A percentile compares a stretch with the other conserved stretches of the same genome.
Evolutionary conservation across 2,113 vertebrate genomes (phyloP).

Genomic region (Xiphophorus hellerii): DNA sequence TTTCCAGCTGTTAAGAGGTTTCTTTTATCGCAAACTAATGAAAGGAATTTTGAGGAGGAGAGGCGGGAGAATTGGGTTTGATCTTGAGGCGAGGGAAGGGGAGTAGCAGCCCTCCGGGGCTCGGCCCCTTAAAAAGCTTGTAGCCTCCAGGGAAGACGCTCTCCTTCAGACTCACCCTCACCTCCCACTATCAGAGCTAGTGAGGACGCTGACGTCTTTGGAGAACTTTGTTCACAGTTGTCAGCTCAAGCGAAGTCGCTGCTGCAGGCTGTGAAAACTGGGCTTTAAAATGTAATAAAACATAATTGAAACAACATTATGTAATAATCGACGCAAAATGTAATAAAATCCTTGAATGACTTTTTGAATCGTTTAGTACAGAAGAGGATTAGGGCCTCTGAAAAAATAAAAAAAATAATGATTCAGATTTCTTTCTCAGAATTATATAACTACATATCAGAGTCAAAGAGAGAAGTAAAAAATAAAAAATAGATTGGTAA

Average conservation of each 20-base stretch:
- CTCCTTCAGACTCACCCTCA: constrained; percentile 42
- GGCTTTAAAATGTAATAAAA: no score
- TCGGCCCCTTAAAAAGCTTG: constrained; percentile 58
- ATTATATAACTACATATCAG: no score
- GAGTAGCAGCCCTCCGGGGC: constrained; percentile 48
- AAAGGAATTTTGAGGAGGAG: constrained; percentile 35
- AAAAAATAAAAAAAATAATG: no score
- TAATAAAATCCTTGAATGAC: no score
- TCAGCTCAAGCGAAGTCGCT: constrained; percentile 18
- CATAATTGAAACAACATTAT: no score
- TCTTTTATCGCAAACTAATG: constrained; percentile 42
- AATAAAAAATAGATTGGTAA: no score
- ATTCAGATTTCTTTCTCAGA: no score
- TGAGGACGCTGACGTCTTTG: constrained; percentile 9
- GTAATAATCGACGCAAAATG: no score
- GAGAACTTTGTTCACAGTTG: constrained; percentile 21
- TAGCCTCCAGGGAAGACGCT: constrained; percentile 52
- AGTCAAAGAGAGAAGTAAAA: no score
- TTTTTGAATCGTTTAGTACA: no score
- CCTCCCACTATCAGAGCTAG: constrained; percentile 21
- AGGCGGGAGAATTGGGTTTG: constrained; percentile 58
- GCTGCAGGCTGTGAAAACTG: constrained; percentile 11
- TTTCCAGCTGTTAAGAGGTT: constrained; percentile 44
- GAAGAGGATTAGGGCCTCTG: no score
- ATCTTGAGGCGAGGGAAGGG: constrained; percentile 55